Evolutionary conservation across 64 coral and sea anemone genomes (phyloP), one percentile per base, ranked within the genome.

Genomic region (Porites australiensis): DNA sequence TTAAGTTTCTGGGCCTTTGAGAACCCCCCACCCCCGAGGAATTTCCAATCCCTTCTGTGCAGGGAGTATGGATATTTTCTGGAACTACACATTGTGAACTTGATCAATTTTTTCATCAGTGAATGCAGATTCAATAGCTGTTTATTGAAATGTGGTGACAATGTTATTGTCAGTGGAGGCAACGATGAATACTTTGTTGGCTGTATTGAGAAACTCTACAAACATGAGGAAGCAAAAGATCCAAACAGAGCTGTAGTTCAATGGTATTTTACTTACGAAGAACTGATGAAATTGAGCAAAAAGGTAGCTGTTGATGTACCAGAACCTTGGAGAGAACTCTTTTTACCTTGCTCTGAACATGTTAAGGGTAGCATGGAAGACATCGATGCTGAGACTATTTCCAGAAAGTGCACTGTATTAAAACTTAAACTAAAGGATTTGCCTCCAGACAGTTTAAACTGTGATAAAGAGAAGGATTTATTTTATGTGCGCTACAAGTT

Each of bases 401-500:
- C 7, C 4, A 50, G 64, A 4, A 75, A 82, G 65, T 64, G 60
- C 16, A 70, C 70, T 66, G 91, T 93, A 6, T 44, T 48, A 52
- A 63, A 37, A 50, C 49, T 93, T 37, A 64, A 50, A 7, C 70
- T 27, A 18, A 48, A 87, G 12, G 91, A 93, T 67, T n/a, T 55
- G 21, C 14, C 75, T 2, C 91, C 91, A 9, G 52, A 72, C 18
- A 60, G 51, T 2, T 87, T 77, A 16, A 67, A 37, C 27, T 58
- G 15, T 44, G 44, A 48, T n/a, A 10, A 1, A 19, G 48, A 50
- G 49, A 57, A 87, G 11, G 74, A 69, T 48, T 64, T 81, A 18
- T 93, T 79, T 87, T 87, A 78, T 54, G 61, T 93, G n/a, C 72
- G 79, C 21, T 93, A 78, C 21, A 75, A 49, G 13, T 93, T 93